Evolutionary conservation across 92 coral and sea anemone species (phyloP), one percentile per base, ranked within the genome.

Genomic region (Nematostella vectensis): DNA sequence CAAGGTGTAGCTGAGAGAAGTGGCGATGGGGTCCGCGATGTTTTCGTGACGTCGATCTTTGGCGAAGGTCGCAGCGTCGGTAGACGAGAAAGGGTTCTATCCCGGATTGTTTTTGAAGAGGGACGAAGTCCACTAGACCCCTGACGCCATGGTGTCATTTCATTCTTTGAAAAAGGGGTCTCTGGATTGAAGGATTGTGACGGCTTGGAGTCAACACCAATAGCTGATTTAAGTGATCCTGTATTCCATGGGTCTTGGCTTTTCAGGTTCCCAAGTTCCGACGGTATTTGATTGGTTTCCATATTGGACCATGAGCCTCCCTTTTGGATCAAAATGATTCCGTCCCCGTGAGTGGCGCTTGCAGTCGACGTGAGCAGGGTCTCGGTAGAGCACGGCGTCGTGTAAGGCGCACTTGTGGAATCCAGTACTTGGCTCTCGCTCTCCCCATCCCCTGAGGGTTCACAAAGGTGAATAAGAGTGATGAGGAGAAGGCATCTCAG

Each of bases 371-470:
- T 15, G 4, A 6, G 17, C 51, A 45, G 9, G 51, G 9, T 45
- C 18, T 45, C 51, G 9, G 12, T 45, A 4, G 51, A 6, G 23
- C 51, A 45, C 51, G 51, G 51, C 15, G 42, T 36, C 15, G 42
- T 36, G 42, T 8, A 8, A 36, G 42, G 15, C n/a, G 42, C 63
- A 13, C 53, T 45, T 66, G 63, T 44, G 15, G 72, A 43, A 40
- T 62, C 45, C 53, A 23, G 62, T 48, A 66, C 27, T 3, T 44
- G 58, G 18, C 30, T 18, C 3, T 17, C 50, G 18, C 55, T 48
- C 44, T 54, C 54, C 25, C 20, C 68, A 30, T 63, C 72, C 48
- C 75, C 75, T 68, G 58, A 68, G 54, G 75, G 75, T 68, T 57
- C 56, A 59, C 66, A 68, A 68, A 68, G 55, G 31, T 57, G 53